Evolutionary conservation across 2,888 invertebrate genomes (phyloP).

Genomic region (Acanthococcus lagerstroemiae): DNA sequence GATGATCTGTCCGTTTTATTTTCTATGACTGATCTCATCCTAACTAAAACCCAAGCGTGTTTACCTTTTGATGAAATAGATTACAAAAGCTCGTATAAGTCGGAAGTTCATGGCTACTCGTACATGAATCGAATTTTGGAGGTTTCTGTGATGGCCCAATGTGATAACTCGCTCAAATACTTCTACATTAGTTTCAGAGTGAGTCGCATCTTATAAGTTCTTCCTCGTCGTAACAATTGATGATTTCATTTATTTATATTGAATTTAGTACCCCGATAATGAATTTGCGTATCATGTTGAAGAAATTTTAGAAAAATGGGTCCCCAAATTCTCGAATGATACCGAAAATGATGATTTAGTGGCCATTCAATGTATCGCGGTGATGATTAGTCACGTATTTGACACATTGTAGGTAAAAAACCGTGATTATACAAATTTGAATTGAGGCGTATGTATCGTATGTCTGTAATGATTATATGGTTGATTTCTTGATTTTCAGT

Average conservation of each 20-base stretch:
- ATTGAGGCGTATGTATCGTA: neutral
- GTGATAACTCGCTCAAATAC: neutral
- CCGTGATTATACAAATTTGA: neutral
- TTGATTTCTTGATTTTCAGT: conserved; percentile 6
- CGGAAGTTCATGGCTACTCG: neutral
- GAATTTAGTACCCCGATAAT: neutral
- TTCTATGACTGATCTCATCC: neutral
- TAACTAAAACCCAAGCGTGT: neutral
- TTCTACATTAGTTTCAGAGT: neutral
- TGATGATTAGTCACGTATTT: neutral
- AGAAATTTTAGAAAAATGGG: neutral
- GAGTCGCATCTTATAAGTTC: neutral
- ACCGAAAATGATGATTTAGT: neutral
- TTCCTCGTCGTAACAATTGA: neutral
- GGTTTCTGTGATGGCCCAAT: neutral
- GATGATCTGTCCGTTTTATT: neutral
- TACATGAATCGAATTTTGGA: neutral
- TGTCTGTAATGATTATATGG: neutral
- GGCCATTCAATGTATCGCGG: neutral
- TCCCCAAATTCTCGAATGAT: neutral
- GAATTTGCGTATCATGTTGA: neutral
- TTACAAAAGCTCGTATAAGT: neutral
- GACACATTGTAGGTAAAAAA: neutral
- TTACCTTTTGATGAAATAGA: neutral
- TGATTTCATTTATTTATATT: neutral